phyloP scores from a whole-genome alignment of 92 coral and sea anemone genomes.

The Muricea muricata region DNA sequence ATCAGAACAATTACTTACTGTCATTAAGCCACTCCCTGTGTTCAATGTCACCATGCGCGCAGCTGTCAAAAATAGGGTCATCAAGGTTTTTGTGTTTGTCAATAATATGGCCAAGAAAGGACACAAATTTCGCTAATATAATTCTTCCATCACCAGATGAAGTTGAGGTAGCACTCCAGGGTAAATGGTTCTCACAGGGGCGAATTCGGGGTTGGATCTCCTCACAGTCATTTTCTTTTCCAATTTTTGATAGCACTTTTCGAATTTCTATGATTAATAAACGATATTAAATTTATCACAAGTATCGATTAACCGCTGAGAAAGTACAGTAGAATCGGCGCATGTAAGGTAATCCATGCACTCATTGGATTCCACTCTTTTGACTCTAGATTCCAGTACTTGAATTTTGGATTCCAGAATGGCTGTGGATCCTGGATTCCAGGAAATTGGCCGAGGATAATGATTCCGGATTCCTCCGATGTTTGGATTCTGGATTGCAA shows the following conservation, averaged over 20 bases:
- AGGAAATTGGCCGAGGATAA: too few relatives aligned
- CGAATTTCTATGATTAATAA: conserved; percentile 30
- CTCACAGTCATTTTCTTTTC: conserved; percentile 36
- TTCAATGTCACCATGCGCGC: conserved; percentile 11
- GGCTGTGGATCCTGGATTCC: too few relatives aligned
- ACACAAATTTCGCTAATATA: conserved; percentile 20
- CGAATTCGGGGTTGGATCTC: conserved; percentile 31
- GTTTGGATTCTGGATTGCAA: too few relatives aligned
- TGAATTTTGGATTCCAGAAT: too few relatives aligned
- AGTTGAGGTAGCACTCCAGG: conserved; percentile 45
- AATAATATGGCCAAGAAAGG: conserved; percentile 32
- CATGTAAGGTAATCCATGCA: neutral
- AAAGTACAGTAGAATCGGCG: neutral
- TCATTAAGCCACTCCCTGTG: neutral
- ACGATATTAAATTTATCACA: neutral
- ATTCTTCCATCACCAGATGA: conserved; percentile 13
- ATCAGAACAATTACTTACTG: neutral
- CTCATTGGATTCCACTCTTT: too few relatives aligned
- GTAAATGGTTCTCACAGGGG: conserved; percentile 13
- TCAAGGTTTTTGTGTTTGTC: conserved; percentile 7
- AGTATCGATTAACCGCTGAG: neutral
- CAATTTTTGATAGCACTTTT: conserved; percentile 39
- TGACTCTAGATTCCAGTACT: too few relatives aligned
- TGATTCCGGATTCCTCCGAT: too few relatives aligned
- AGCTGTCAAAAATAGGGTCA: conserved; percentile 18